Conservation (phyloP, 2,888 invertebrate genomes). For the Plebejus argus region DNA sequence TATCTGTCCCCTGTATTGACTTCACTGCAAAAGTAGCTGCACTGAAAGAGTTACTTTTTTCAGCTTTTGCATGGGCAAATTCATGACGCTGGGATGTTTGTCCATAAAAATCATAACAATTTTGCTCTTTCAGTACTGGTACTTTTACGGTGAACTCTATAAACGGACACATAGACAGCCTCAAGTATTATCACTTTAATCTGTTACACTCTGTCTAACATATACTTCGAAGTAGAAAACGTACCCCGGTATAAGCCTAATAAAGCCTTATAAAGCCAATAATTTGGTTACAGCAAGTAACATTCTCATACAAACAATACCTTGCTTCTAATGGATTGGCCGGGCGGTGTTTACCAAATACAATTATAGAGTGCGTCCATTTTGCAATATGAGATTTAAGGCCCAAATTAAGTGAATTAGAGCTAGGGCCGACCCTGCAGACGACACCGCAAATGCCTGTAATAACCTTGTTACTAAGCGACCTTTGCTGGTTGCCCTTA, state of each 20-base stretch:
- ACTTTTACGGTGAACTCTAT: too few relatives aligned
- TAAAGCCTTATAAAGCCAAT: neutral
- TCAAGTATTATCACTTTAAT: too few relatives aligned
- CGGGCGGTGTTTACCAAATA: slow-evolving; percentile 67
- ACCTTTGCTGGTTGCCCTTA: slow-evolving; percentile 14
- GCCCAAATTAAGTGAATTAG: slow-evolving; percentile 78
- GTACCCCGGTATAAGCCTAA: neutral
- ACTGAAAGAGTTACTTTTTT: too few relatives aligned
- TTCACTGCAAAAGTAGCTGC: too few relatives aligned
- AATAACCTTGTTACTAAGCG: slow-evolving; percentile 30
- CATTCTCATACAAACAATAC: slow-evolving; percentile 34
- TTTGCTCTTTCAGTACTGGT: too few relatives aligned
- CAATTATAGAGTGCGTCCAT: slow-evolving; percentile 75
- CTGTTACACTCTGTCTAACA: too few relatives aligned
- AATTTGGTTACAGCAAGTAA: slow-evolving; percentile 29
- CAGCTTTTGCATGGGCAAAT: too few relatives aligned
- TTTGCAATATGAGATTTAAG: slow-evolving; percentile 78
- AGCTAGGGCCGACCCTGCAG: slow-evolving; percentile 50
- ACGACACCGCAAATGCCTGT: slow-evolving; percentile 28
- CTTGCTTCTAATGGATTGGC: slow-evolving; percentile 62
- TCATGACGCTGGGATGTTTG: too few relatives aligned
- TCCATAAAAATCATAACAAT: too few relatives aligned
- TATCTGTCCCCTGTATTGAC: too few relatives aligned
- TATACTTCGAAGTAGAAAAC: too few relatives aligned
- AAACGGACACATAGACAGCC: too few relatives aligned